Base-by-base conservation (phyloP, 1,140 invertebrate genomes). In the Diachasma alloeum region DNA sequence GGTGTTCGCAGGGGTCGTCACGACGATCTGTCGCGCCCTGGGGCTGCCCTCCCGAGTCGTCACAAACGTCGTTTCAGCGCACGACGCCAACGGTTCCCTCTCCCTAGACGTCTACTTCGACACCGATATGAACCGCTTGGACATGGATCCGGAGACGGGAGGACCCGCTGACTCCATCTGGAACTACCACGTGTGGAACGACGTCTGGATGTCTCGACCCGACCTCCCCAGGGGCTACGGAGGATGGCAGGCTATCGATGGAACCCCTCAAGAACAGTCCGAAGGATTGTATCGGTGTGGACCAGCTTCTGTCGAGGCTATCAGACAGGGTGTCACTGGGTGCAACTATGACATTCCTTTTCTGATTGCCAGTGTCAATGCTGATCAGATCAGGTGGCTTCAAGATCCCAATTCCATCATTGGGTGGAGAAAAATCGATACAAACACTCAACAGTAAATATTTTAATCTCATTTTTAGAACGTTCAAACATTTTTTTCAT, bases 161-260 rank as follows among this genome's bases (percentile, higher is more conserved):
- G 3, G 39, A 19, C 0, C 82, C 81, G 1, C 37, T 11, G 87
- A 89, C 24, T 85, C 87, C 0, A 85, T 89, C 77, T 92, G 91
- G 93, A 94, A 94, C 82, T 94, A 93, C 81, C 93, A 94, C 83
- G 93, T 93, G 0, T 94, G 93, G 93, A 93, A 93, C 81, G 93
- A 94, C n/a, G 92, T 91, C 9, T 94, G 93, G 93, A 93, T 94
- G 90, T 88, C 89, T 5, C 84, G 93, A n/a, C 91, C 91, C 0
- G 93, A 94, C 81, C 84, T 94, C 13, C 86, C 87, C 0, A 84
- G 81, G 24, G 92, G 92, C 0, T 90, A 89, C 63, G 89, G 84
- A 8, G 93, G 93, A 0, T 94, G 93, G 93, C 93, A 94, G 78
- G 92, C 91, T 0, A 91, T 93, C 78, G 93, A 94, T 79, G 88